Evolutionary conservation across 2,888 invertebrate genomes (phyloP).

Genomic region (Galerucella nymphaeae): DNA sequence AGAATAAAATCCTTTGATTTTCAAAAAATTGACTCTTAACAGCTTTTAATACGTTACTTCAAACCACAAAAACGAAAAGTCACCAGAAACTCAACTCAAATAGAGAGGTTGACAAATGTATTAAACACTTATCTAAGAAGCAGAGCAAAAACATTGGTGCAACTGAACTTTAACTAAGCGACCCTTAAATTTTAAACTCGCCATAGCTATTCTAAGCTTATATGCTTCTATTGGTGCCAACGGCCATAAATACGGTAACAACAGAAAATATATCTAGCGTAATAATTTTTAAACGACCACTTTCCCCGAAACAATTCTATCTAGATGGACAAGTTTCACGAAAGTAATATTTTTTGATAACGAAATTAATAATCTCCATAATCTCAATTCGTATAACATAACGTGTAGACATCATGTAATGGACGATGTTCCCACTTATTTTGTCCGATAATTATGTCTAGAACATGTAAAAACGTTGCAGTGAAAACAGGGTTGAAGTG

Average conservation of each 20-base stretch:
- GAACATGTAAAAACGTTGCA: slow-evolving; percentile 45
- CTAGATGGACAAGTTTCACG: slow-evolving; percentile 30
- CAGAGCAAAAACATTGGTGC: too few species aligned
- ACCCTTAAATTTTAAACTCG: too few species aligned
- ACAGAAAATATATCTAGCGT: slow-evolving; percentile 3
- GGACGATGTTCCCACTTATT: slow-evolving; percentile 41
- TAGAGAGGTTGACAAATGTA: too few species aligned
- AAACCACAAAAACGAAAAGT: too few species aligned
- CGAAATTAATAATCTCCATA: slow-evolving; percentile 38
- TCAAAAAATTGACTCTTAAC: too few species aligned
- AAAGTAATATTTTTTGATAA: slow-evolving; percentile 29
- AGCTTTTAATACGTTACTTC: too few species aligned
- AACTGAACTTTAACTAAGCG: too few species aligned
- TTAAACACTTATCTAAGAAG: too few species aligned
- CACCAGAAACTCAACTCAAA: too few species aligned
- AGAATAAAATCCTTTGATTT: too few species aligned
- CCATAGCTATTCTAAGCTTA: too few species aligned
- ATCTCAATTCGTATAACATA: slow-evolving; percentile 39
- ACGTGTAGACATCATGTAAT: slow-evolving; percentile 44
- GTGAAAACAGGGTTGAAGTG: slow-evolving; percentile 31
- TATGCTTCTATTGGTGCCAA: too few species aligned
- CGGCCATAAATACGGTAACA: background rate
- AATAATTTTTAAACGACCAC: slow-evolving; percentile 21
- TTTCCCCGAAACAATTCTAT: slow-evolving; percentile 26
- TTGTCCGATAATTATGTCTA: slow-evolving; percentile 40